Percentiles rank a stretch among this genome's conserved stretches.
These are phyloP conservation scores for Lordiphosa stackelbergi DNA, from an alignment of 1,140 invertebrate species.

Conservation along the genomic window DNA sequence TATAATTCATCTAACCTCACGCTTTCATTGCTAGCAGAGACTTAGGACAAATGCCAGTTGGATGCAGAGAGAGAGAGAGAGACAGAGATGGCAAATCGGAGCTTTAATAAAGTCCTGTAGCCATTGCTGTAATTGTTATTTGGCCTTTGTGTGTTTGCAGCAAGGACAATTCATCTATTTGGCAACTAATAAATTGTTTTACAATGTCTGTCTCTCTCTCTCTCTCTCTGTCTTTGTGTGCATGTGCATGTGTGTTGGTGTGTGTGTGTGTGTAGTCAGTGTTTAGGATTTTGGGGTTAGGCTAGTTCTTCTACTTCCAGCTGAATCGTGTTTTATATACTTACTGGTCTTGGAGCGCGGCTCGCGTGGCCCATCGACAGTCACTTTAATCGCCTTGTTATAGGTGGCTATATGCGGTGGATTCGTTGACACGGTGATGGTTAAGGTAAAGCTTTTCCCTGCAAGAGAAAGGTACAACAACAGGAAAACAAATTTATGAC, in stretches of 20 bases:
- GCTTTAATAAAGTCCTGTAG: background rate
- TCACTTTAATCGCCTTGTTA: conserved; percentile 98
- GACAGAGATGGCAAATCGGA: no score
- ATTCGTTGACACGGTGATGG: conserved; percentile 94
- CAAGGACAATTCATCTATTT: conserved; percentile 54
- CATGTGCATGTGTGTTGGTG: background rate
- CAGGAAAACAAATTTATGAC: conserved; percentile 45
- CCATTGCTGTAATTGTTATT: background rate
- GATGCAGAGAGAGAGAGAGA: no score
- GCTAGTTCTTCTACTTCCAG: background rate
- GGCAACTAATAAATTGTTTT: conserved; percentile 60
- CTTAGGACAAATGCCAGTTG: no score
- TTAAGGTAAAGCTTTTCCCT: conserved; percentile 98
- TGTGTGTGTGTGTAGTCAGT: background rate
- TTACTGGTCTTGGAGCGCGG: conserved; percentile 98
- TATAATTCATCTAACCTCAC: no score
- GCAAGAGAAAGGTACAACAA: conserved; percentile 72
- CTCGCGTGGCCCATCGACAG: conserved; percentile 97
- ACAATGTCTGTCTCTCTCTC: conserved; percentile 33
- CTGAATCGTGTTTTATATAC: conserved; percentile 78
- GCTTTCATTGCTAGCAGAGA: no score
- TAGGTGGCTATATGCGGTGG: conserved; percentile 98
- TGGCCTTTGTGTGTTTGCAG: conserved; percentile 15
- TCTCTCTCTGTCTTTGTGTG: conserved; percentile 10
- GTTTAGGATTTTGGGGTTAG: conserved; percentile 2